Evolutionary conservation across 2,888 invertebrate genomes (phyloP), one percentile per base, ranked within the genome.

Genomic region (Andricus quercusramuli): DNA sequence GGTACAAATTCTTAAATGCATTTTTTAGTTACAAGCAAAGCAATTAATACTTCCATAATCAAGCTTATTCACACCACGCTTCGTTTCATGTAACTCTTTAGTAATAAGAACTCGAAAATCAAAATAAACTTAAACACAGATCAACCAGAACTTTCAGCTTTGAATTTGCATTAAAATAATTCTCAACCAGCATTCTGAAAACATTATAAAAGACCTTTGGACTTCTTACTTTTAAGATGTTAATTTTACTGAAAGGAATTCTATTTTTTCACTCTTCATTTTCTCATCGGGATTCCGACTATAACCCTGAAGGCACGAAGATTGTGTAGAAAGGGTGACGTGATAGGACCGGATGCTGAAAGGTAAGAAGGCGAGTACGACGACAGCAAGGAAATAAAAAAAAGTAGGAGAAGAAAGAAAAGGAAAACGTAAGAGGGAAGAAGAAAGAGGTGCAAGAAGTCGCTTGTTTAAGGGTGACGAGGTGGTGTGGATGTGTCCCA

Each of bases 401-500:
- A 78, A 80, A 81, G 79, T 67, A 62, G 37, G 77, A 78, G 70
- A 80, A 83, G 79, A 83, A 83, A 79, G 80, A 66, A 59, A 80
- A 78, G 78, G 82, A 66, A 74, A 79, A 81, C 66, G 79, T 76
- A 82, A 80, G 82, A 83, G 78, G 64, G 62, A 82, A 80, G 82
- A 83, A 76, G 66, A 66, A 83, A 80, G 81, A 62, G 68, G 80
- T 17, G 79, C 78, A 83, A 80, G 84, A 84, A 83, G 80, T 82
- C 85, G 84, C 82, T 85, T 81, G 80, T 79, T 77, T 76, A 80
- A 84, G 87, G 86, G 88, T 89, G 88, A 89, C 85, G 84, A 84
- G 86, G 85, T 86, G 88, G 87, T 84, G 86, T 84, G 81, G 84
- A 87, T 85, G 86, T 86, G 86, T 83, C 74, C 76, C 83, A 84